phyloP scores from a whole-genome alignment of 1,140 invertebrate species.

The Drosophila nigrodunni region DNA sequence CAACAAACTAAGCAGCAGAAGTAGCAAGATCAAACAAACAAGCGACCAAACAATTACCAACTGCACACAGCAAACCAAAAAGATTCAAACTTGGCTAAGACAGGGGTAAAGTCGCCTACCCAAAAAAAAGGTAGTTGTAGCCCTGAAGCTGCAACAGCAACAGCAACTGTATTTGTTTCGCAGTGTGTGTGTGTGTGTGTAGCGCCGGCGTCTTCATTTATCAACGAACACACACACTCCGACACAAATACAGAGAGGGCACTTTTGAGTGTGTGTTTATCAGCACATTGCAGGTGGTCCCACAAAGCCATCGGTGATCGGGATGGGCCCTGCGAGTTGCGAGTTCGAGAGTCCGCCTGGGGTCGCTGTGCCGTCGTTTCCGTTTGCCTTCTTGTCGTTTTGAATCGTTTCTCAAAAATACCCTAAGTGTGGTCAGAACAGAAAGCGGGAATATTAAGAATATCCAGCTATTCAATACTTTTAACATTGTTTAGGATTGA shows the following conservation, averaged over 20 bases:
- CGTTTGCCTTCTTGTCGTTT: slow-evolving; percentile 56
- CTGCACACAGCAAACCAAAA: slow-evolving; percentile 24
- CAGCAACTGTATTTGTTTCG: slow-evolving; percentile 26
- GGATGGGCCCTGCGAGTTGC: slow-evolving; percentile 43
- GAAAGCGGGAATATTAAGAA: background rate
- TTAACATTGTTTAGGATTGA: too few species aligned
- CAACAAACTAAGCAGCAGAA: slow-evolving; percentile 18
- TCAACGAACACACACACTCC: slow-evolving; percentile 44
- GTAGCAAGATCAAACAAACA: slow-evolving; percentile 51
- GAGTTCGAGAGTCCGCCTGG: slow-evolving; percentile 36
- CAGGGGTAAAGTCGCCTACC: slow-evolving; percentile 56
- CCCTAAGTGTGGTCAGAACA: background rate
- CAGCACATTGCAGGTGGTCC: slow-evolving; percentile 81
- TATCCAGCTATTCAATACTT: too few species aligned
- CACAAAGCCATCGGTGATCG: slow-evolving; percentile 42
- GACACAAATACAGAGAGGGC: background rate
- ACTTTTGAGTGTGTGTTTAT: slow-evolving; percentile 67
- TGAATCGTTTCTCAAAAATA: slow-evolving; percentile 35
- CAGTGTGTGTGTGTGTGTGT: slow-evolving; percentile 34
- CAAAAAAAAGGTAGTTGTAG: slow-evolving; percentile 11
- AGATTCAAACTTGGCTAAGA: slow-evolving; percentile 44
- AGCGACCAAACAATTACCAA: slow-evolving; percentile 57
- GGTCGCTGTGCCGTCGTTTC: slow-evolving; percentile 64
- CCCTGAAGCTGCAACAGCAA: slow-evolving; percentile 34
- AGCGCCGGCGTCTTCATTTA: slow-evolving; percentile 81